These are phyloP conservation scores for Hylaeus anthracinus DNA, from an alignment of 1,140 invertebrate genomes.

Conservation along the genomic window DNA sequence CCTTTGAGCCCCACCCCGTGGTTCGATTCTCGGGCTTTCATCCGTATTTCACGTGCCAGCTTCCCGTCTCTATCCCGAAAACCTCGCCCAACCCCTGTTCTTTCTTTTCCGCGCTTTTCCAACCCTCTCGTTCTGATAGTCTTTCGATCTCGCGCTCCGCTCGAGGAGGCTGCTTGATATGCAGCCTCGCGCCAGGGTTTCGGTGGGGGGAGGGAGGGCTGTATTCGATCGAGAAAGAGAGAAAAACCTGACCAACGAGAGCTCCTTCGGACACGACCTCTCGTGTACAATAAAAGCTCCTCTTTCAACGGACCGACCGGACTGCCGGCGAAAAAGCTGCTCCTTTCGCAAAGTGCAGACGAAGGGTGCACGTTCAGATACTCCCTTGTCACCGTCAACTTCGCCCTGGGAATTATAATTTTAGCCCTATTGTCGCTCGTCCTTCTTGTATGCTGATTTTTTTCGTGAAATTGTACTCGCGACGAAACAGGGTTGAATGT, in stretches of 20 bases:
- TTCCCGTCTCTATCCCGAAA: conserved; percentile 12
- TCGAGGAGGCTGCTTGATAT: not conserved
- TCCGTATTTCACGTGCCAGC: conserved; percentile 7
- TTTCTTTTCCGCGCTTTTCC: not conserved
- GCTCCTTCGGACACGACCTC: not conserved
- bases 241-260: not conserved
- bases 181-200: not conserved
- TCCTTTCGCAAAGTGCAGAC: not conserved
- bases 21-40: not conserved
- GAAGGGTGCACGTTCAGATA: not conserved
- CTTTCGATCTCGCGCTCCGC: conserved; percentile 1
- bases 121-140: not conserved
- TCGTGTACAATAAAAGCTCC: not conserved
- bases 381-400: too few relatives aligned
- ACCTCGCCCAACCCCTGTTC: not conserved
- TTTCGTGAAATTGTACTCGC: too few relatives aligned
- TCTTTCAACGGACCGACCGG: not conserved
- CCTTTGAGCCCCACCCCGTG: not conserved
- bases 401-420: too few relatives aligned
- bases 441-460: too few relatives aligned
- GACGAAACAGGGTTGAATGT: too few relatives aligned
- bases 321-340: not conserved
- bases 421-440: too few relatives aligned
- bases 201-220: too few relatives aligned
- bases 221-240: not conserved